Percentiles rank a stretch among this genome's conserved stretches.
These are phyloP conservation scores for Dioctria linearis DNA, from an alignment of 2,888 invertebrate species.

Conservation along the genomic window DNA sequence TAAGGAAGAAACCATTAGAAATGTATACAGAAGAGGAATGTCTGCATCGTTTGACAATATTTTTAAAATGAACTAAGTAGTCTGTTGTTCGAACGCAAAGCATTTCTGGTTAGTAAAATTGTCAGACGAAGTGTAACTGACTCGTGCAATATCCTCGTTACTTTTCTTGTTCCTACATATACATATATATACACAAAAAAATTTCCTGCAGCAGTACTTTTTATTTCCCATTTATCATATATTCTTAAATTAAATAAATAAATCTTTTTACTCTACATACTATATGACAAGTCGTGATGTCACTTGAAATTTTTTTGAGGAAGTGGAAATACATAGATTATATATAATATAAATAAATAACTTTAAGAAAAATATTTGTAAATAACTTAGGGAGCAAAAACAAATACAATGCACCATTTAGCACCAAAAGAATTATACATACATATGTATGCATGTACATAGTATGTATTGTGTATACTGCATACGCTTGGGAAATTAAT, in stretches of 20 bases:
- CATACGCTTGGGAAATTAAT: background rate
- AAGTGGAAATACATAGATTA: slow-evolving; percentile 2
- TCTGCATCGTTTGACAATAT: too few relatives aligned
- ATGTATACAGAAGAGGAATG: too few relatives aligned
- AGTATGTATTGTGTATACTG: too few relatives aligned
- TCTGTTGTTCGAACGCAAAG: too few relatives aligned
- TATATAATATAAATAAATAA: slow-evolving; percentile 47
- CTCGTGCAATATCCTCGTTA: too few relatives aligned
- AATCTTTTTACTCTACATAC: slow-evolving; percentile 38
- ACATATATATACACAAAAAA: background rate
- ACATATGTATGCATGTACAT: background rate
- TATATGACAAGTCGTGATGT: slow-evolving; percentile 37
- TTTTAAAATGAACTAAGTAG: too few relatives aligned
- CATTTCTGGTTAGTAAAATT: too few relatives aligned
- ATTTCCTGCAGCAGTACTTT: background rate
- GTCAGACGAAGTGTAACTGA: too few relatives aligned
- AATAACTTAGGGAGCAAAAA: slow-evolving; percentile 38
- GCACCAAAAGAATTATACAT: slow-evolving; percentile 19
- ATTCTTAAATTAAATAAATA: slow-evolving; percentile 52
- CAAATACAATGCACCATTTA: slow-evolving; percentile 45
- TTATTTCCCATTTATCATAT: slow-evolving; percentile 39
- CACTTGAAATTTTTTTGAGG: slow-evolving; percentile 8
- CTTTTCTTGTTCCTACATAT: background rate
- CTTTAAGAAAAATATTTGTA: background rate
- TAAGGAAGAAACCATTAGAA: too few relatives aligned